phyloP scores from a whole-genome alignment of 2,888 invertebrate species.

The Parochlus steinenii region DNA sequence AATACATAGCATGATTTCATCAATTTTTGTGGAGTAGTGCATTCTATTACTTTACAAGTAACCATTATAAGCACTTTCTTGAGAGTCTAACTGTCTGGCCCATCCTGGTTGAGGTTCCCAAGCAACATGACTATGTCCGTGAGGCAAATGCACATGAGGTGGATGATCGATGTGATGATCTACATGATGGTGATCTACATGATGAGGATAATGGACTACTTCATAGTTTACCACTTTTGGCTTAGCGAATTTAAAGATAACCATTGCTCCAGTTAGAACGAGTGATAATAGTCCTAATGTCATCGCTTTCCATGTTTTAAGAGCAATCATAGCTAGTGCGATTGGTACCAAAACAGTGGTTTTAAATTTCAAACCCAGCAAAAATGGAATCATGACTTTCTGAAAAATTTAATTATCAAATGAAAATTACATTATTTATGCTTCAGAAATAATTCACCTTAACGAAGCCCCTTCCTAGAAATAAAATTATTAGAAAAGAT shows the following conservation, averaged over 20 bases:
- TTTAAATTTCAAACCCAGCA: constrained; percentile 73
- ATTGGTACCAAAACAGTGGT: constrained; percentile 68
- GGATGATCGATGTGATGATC: constrained; percentile 19
- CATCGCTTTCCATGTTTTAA: constrained; percentile 81
- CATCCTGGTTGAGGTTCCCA: constrained; percentile 39
- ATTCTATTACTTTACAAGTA: constrained; percentile 20
- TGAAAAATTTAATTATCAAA: constrained; percentile 62
- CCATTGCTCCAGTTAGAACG: constrained; percentile 68
- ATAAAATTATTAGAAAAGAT: not conserved
- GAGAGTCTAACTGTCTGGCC: constrained; percentile 39
- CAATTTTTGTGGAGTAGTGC: not conserved
- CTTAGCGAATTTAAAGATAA: constrained; percentile 74
- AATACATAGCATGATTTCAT: not conserved
- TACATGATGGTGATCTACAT: constrained; percentile 47
- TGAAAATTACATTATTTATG: not conserved
- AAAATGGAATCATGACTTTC: constrained; percentile 70
- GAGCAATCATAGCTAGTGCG: constrained; percentile 63
- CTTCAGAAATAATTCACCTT: no score
- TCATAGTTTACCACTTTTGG: constrained; percentile 76
- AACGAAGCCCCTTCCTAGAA: no score
- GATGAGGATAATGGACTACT: constrained; percentile 66
- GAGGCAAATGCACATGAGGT: constrained; percentile 28
- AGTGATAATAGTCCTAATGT: constrained; percentile 70
- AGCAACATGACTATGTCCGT: constrained; percentile 22
- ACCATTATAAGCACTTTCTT: constrained; percentile 42